phyloP scores from a whole-genome alignment of 2,113 vertebrate genomes.

The Cyanocitta stelleri region DNA sequence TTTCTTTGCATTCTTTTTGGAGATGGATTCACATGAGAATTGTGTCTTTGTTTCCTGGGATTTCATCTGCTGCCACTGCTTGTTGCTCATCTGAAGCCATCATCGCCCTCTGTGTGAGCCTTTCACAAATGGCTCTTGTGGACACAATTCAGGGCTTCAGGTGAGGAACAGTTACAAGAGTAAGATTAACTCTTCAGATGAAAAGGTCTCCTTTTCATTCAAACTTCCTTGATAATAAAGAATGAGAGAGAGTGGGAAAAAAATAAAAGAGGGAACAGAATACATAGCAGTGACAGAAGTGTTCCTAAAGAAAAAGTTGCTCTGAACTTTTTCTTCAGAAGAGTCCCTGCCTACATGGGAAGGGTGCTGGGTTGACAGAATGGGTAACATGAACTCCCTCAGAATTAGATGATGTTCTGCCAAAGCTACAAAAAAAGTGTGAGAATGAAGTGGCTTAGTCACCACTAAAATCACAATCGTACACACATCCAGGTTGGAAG shows the following conservation, averaged over 20 bases:
- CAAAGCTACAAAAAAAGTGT: background rate
- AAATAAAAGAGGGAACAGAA: background rate
- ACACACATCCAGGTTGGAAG: background rate
- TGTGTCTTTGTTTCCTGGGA: background rate
- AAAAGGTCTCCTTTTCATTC: background rate
- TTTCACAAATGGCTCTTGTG: background rate
- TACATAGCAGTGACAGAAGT: background rate
- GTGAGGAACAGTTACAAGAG: background rate
- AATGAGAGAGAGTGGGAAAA: background rate
- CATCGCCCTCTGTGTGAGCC: background rate
- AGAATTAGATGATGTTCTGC: background rate
- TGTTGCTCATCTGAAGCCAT: background rate
- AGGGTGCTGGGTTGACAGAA: background rate
- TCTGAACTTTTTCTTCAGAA: background rate
- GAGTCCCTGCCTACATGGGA: background rate
- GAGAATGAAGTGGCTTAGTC: background rate
- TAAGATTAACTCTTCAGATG: background rate
- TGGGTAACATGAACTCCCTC: background rate
- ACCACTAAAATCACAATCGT: background rate
- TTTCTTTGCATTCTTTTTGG: background rate
- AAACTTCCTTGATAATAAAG: background rate
- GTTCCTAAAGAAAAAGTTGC: background rate
- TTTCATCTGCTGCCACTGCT: background rate
- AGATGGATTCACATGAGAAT: background rate
- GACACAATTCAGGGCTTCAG: background rate